Base-by-base conservation (phyloP, 2,797 vertebrate genomes). In the Macrochelys suwanniensis region DNA sequence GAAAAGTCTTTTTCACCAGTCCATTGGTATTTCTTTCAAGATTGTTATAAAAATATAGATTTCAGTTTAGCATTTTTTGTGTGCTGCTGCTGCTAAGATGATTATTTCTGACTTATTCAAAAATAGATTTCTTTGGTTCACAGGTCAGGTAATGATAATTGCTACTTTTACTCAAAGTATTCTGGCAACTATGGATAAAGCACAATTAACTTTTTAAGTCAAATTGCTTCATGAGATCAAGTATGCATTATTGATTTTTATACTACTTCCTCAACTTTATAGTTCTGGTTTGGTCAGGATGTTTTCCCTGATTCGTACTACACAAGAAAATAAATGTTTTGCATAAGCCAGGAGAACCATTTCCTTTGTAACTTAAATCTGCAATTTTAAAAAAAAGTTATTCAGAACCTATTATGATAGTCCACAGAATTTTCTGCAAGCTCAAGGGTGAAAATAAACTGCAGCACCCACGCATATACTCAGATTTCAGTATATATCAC, bases 31-130 rank as follows among this genome's bases (percentile, higher is more conserved):
- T 7, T 12, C 2, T 25, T 37, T 28, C 76, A 54, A 21, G 49
- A 90, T 85, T 94, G 47, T 89, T 82, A 94, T 78, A 92, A 86
- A 95, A 84, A 81, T 5, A 15, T 3, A 82, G 25, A 81, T 11
- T 83, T 53, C 56, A 80, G 28, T 23, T 45, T 26, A 50, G 56
- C 80, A 61, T 65, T 83, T 37, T 3, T 80, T 85, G 78, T 53
- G 11, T 65, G 50, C n/a, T 77, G 42, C 87, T 81, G 80, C 59
- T 83, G 50, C 31, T 87, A 17, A 59, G 11, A 61, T 42, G 51
- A 88, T 76, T 82, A 51, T 59, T 82, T 91, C 50, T 37, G 37
- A 61, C 11, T 81, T 92, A 92, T 76, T 12, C 78, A 92, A 96
- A 92, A 45, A 90, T 42, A 1, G 31, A 88, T 21, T 97, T 92